phyloP scores from a whole-genome alignment of 1,140 invertebrate species.

The Drosophila rufa region DNA sequence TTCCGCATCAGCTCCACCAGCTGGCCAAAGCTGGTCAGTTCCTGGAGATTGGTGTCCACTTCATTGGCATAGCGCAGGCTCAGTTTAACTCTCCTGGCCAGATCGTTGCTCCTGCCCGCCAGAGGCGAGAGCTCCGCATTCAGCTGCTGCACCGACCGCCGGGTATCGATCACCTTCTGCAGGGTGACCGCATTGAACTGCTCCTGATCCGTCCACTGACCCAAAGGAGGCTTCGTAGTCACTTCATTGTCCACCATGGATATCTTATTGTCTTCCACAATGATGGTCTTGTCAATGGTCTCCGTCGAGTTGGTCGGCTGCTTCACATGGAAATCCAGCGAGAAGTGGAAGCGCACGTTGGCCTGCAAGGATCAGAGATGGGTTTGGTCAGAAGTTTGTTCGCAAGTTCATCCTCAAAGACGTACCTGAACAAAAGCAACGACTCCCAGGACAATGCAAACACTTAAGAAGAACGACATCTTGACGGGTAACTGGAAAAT shows the following conservation, averaged over 20 bases:
- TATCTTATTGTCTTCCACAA: constrained; percentile 51
- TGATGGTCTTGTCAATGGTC: constrained; percentile 52
- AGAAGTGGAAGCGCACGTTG: constrained; percentile 57
- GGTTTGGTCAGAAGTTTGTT: not conserved
- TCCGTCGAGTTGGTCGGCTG: constrained; percentile 39
- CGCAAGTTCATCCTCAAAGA: not conserved
- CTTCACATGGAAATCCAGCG: constrained; percentile 62
- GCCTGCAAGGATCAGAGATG: constrained; percentile 33
- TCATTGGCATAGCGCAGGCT: constrained; percentile 65
- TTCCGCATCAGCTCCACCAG: constrained; percentile 56
- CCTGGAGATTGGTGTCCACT: constrained; percentile 52
- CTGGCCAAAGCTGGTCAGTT: constrained; percentile 36
- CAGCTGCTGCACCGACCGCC: constrained; percentile 44
- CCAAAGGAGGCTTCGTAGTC: constrained; percentile 5
- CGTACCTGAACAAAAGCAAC: constrained; percentile 39
- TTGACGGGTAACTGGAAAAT: constrained; percentile 37
- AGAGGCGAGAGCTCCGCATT: constrained; percentile 59
- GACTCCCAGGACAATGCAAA: constrained; percentile 34
- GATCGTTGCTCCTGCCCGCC: constrained; percentile 62
- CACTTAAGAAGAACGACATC: constrained; percentile 41
- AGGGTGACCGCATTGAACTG: constrained; percentile 34
- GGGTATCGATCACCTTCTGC: constrained; percentile 32
- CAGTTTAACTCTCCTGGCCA: constrained; percentile 62
- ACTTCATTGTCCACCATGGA: constrained; percentile 39
- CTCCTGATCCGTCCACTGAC: constrained; percentile 35